A percentile compares a stretch with the other conserved stretches of the same genome.
Evolutionary conservation across 2,113 vertebrate species (phyloP).

Genomic region (Chloebia gouldiae): DNA sequence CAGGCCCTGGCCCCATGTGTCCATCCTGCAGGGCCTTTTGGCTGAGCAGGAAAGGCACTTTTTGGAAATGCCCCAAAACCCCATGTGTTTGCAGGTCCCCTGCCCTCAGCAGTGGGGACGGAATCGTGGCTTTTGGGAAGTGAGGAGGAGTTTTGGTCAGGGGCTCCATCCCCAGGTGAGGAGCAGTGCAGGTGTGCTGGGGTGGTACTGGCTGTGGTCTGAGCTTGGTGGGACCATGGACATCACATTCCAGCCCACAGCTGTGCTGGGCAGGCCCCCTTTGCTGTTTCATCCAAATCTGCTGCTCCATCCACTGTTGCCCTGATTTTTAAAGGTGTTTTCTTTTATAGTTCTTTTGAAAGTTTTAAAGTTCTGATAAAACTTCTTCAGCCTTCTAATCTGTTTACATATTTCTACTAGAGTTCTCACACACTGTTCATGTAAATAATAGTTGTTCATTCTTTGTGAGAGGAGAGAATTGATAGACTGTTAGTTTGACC

Average conservation of each 20-base stretch:
- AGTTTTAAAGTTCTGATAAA: no score
- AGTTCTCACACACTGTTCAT: no score
- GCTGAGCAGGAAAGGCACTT: neutral
- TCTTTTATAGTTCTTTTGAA: no score
- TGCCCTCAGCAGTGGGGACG: fast-evolving
- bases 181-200: neutral
- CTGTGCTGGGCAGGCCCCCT: neutral
- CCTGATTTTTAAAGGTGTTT: no score
- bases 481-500: no score
- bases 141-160: neutral
- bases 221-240: neutral
- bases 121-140: neutral
- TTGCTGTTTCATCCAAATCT: neutral
- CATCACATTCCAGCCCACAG: fast-evolving
- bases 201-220: neutral
- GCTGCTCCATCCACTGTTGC: no score
- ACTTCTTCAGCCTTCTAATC: no score
- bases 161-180: neutral
- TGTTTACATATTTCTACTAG: no score
- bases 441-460: no score
- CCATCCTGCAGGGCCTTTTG: neutral
- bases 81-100: neutral
- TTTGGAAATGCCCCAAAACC: neutral
- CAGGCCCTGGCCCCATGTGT: fast-evolving
- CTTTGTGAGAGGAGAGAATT: no score